Percentiles rank a stretch among this genome's conserved stretches.
phyloP scores from a whole-genome alignment of 2,888 invertebrate genomes.

The Stegana nigrithorax region DNA sequence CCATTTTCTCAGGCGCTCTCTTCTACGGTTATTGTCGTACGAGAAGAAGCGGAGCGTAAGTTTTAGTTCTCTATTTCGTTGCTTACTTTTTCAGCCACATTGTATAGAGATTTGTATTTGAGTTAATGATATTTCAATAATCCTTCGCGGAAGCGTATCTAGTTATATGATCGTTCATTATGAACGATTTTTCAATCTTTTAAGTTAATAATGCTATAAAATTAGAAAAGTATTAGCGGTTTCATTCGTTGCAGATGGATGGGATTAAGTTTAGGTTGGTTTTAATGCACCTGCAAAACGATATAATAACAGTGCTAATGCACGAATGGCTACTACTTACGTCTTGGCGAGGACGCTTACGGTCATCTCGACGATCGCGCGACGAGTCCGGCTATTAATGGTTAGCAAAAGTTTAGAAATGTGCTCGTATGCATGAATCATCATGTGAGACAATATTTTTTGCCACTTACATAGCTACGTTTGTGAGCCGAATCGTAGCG shows the following conservation, averaged over 20 bases:
- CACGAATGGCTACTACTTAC: conserved; percentile 59
- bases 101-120: too few species aligned
- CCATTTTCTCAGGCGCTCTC: background rate
- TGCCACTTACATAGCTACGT: conserved; percentile 62
- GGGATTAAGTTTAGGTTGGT: too few species aligned
- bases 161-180: conserved; percentile 18
- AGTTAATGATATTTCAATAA: too few species aligned
- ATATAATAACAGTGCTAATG: too few species aligned
- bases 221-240: conserved; percentile 40
- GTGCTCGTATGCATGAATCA: background rate
- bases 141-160: too few species aligned
- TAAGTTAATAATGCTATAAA: conserved; percentile 45
- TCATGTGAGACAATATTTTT: background rate
- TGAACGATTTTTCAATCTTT: conserved; percentile 41
- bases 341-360: conserved; percentile 66
- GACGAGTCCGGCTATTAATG: conserved; percentile 56
- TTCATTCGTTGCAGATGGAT: too few species aligned
- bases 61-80: too few species aligned
- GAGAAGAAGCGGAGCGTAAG: too few species aligned
- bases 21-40: background rate
- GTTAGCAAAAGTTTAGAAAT: conserved; percentile 7
- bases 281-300: too few species aligned
- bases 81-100: too few species aligned
- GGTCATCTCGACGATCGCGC: conserved; percentile 65
- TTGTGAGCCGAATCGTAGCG: conserved; percentile 63